Base-by-base conservation (phyloP, 2,888 invertebrate species). In the Apamea sordens region DNA sequence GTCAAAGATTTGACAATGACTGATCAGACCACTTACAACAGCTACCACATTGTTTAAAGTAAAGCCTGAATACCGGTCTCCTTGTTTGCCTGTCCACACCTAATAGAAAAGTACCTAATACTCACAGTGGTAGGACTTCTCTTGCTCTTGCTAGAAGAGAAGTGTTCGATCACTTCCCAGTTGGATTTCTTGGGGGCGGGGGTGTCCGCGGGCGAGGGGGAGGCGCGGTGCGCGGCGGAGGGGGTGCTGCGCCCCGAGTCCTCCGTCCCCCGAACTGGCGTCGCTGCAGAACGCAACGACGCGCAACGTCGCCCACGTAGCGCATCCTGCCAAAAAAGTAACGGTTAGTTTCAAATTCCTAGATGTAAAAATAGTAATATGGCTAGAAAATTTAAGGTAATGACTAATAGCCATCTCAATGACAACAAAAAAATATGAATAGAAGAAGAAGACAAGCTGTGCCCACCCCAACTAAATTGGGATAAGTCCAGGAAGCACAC, bases 121-220 rank as follows among this genome's bases (percentile, higher is more conserved):
- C 96, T 94, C 88, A 97, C 97, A 69, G 95, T 88, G 59, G 95
- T 95, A 3, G 96, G 97, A 92, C 97, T 97, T 83, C 97, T 97
- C 89, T 97, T 97, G 89, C 93, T 96, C 85, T 97, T 97, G 91
- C 96, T 97, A 50, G 97, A 97, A 80, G 98, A 98, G 95, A 98
- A 98, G 95, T 99, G 98, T 94, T 99, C 98, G 91, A 99, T 98
- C 89, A 99, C 98, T 94, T 98, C 98, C 98, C 98, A 99, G 96
- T 99, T 98, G 91, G 98, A 98, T 94, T 98, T 98, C 94, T 98
- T 97, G 6, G 98, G 97, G 4, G 97, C 97, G 36, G 95, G 95
- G 0, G 95, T 93, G 67, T 93, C 95, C 0, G 97, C 97, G 68
- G 98, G 97, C 36, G 97, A 95, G 84, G 97, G 93, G 76, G 97